Conservation (phyloP, 2,113 vertebrate species). For the Proteles cristata region DNA sequence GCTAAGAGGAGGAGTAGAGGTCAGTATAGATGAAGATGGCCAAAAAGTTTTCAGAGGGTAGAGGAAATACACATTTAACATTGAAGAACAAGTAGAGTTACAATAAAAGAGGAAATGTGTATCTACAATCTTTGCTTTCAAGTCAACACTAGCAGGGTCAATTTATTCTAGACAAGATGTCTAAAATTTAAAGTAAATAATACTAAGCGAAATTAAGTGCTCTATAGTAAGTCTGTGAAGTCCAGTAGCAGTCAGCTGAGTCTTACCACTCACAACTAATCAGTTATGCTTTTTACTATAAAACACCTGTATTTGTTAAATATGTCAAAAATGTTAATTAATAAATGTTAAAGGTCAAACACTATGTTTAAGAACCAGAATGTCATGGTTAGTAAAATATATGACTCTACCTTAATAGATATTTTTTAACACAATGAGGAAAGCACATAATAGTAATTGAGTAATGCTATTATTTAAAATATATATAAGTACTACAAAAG, state of each 20-base stretch:
- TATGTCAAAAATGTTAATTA: slow-evolving; percentile 20
- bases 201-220: neutral
- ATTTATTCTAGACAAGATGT: neutral
- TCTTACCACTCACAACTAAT: neutral
- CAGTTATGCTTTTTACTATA: neutral
- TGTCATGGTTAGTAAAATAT: neutral
- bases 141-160: neutral
- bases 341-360: neutral
- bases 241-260: neutral
- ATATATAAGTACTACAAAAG: neutral
- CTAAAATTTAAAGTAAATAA: neutral
- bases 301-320: neutral
- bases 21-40: neutral
- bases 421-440: neutral
- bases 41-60: neutral
- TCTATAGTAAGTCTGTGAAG: neutral
- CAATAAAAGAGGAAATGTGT: neutral
- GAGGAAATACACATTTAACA: neutral
- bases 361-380: neutral
- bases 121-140: neutral
- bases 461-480: neutral
- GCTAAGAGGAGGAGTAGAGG: neutral
- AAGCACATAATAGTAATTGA: neutral
- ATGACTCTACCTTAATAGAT: neutral
- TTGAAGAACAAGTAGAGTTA: neutral